Base-by-base conservation (phyloP, 2,113 vertebrate genomes). In the Thamnophis sirtalis region DNA sequence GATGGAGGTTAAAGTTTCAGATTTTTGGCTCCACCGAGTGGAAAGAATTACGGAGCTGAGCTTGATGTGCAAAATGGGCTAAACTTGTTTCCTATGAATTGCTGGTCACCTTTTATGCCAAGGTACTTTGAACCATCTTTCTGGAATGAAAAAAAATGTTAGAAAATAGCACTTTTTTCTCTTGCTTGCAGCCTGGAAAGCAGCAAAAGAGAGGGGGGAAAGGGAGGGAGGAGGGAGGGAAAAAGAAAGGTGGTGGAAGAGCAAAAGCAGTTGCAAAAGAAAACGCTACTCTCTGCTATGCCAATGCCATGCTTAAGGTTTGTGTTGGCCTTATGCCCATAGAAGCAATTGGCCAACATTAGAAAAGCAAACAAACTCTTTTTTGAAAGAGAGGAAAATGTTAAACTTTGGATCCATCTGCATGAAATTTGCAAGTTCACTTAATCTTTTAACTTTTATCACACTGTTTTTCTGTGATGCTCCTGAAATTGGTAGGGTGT, bases 1-100 rank as follows among this genome's bases (percentile, higher is more conserved):
- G 88, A 89, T 43, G 33, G 87, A 56, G 10, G 51, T 19, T n/a
- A 89, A 93, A 49, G 5, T 73, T 89, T 91, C 80, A 86, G 48
- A 51, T 89, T 88, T 22, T 94, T n/a, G 88, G 90, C 88, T 6
- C 24, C 89, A 68, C 10, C 1, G 5, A 88, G 3, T 89, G 88
- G 86, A 94, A 95, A 94, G 86, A 63, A 54, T 89, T 84, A 92
- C 21, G 50, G 60, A 11, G 11, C 55, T 51, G 49, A 92, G 49
- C 87, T 94, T 92, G 56, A 54, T 90, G 93, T 94, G n/a, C 60
- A 84, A 93, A 86, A 58, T 55, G 21, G 0, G 0, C 8, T 88
- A 26, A 80, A 54, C 28, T 50, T 24, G 48, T 92, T 90, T 84
- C 5, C 28, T 86, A 1, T 91, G 90, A 93, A 63, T 89, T 92